phyloP scores from a whole-genome alignment of 2,113 vertebrate genomes.

The Vombatus ursinus region DNA sequence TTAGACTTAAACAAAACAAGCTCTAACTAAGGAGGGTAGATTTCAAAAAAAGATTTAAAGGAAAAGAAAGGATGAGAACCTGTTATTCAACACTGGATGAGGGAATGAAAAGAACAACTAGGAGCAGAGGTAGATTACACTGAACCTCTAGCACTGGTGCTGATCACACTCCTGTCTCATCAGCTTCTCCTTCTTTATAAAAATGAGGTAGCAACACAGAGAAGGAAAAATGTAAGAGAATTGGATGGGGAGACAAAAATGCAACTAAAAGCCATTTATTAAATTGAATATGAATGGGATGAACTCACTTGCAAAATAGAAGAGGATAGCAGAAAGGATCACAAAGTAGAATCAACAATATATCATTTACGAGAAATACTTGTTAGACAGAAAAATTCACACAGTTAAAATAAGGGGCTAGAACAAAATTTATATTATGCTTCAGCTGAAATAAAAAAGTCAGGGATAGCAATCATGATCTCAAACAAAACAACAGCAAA shows the following conservation, averaged over 20 bases:
- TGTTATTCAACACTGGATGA: background rate
- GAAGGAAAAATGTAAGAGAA: background rate
- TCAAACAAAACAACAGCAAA: background rate
- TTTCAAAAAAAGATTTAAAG: background rate
- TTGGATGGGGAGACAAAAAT: background rate
- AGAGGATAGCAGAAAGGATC: background rate
- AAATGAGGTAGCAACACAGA: background rate
- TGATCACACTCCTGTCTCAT: background rate
- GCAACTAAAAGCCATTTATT: background rate
- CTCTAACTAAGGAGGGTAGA: background rate
- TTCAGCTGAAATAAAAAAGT: background rate
- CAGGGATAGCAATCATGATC: background rate
- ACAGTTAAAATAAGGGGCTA: background rate
- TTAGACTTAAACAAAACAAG: background rate
- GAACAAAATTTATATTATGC: background rate
- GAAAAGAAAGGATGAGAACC: background rate
- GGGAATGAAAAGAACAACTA: background rate
- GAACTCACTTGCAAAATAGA: background rate
- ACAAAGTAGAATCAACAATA: background rate
- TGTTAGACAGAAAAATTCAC: background rate
- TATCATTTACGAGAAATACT: background rate
- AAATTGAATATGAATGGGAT: background rate
- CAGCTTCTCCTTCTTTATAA: background rate
- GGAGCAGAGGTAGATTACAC: background rate
- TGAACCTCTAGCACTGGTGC: background rate